phyloP scores from a whole-genome alignment of 1,140 invertebrate species.

The Chlorops oryzae region DNA sequence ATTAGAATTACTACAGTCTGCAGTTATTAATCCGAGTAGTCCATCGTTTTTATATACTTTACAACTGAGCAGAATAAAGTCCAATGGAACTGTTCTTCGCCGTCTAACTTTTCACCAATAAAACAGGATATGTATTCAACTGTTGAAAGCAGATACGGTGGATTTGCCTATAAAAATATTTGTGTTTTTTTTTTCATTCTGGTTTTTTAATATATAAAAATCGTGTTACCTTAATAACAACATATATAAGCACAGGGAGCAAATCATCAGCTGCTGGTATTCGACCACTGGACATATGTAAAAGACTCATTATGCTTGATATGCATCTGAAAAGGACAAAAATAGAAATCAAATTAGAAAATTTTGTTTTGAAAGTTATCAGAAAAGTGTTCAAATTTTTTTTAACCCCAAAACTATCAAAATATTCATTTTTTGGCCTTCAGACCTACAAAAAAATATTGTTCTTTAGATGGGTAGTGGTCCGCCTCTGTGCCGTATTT shows the following conservation, averaged over 20 bases:
- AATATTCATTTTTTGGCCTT: no score
- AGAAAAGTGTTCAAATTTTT: no score
- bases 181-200: no score
- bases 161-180: conserved; percentile 77
- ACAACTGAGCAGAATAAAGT: conserved; percentile 94
- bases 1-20: neutral
- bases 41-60: conserved; percentile 97
- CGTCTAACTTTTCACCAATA: conserved; percentile 73
- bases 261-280: conserved; percentile 95
- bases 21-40: conserved; percentile 32
- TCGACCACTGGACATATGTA: conserved; percentile 73
- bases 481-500: no score
- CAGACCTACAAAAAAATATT: no score
- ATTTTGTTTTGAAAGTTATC: no score
- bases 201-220: no score
- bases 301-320: conserved; percentile 87
- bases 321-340: conserved; percentile 67
- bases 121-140: conserved; percentile 95
- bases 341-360: neutral
- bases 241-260: conserved; percentile 92
- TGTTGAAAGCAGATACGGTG: conserved; percentile 88
- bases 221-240: conserved; percentile 82
- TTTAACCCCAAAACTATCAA: no score
- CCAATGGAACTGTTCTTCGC: conserved; percentile 98
- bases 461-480: no score